These are phyloP conservation scores for Nasonovia ribisnigri DNA, from an alignment of 2,888 invertebrate genomes.

Conservation along the genomic window DNA sequence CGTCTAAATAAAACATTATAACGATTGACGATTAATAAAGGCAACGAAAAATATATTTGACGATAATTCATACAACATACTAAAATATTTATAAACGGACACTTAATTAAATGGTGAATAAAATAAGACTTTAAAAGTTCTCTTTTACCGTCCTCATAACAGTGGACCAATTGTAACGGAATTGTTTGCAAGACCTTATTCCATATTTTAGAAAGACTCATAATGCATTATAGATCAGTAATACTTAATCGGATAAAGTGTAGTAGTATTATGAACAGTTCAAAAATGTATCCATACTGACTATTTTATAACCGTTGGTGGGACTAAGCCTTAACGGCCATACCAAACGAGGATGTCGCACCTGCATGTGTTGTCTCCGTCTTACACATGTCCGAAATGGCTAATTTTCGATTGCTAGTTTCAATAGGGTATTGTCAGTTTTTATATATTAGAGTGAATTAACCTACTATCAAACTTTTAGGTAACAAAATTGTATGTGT, in stretches of 20 bases:
- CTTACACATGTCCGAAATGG: too few relatives aligned
- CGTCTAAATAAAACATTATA: background rate
- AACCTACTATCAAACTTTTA: too few relatives aligned
- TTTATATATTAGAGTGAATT: too few relatives aligned
- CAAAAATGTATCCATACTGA: background rate
- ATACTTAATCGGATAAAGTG: too few relatives aligned
- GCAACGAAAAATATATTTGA: background rate
- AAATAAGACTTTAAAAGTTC: background rate
- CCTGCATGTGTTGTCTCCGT: too few relatives aligned
- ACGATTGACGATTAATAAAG: background rate
- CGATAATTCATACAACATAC: background rate
- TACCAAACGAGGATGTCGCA: too few relatives aligned
- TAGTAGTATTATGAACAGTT: background rate
- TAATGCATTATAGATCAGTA: background rate
- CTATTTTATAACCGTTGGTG: background rate
- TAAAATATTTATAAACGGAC: background rate
- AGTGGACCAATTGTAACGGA: background rate
- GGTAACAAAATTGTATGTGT: too few relatives aligned
- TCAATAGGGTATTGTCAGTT: too few relatives aligned
- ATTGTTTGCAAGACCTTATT: background rate
- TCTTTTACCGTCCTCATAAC: too few relatives aligned
- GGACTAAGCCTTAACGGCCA: background rate
- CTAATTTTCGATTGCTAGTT: too few relatives aligned
- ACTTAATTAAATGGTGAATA: background rate
- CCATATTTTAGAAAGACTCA: background rate